Percentiles rank a stretch among this genome's conserved stretches.
These are phyloP conservation scores for Agrenia bidenticulata DNA, from an alignment of 2,888 invertebrate species.

Conservation along the genomic window DNA sequence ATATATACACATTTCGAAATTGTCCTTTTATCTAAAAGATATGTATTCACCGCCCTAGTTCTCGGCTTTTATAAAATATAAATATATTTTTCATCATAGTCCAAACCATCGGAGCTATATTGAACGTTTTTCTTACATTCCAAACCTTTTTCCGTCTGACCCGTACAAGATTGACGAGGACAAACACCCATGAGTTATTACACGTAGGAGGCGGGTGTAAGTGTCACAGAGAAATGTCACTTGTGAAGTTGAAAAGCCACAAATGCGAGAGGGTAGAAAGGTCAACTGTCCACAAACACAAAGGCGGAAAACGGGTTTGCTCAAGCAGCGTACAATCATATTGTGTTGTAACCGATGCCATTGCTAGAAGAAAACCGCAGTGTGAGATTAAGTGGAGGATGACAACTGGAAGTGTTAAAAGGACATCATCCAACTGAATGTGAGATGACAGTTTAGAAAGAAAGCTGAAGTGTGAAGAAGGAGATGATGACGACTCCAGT, in stretches of 20 bases:
- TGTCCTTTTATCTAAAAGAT: no score
- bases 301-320: conserved; percentile 18
- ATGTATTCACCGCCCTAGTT: no score
- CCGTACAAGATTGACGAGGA: background rate
- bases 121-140: no score
- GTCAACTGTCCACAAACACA: conserved; percentile 5
- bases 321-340: no score
- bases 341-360: no score
- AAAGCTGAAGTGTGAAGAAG: background rate
- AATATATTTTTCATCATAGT: no score
- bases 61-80: no score
- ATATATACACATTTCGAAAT: no score
- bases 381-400: conserved; percentile 13
- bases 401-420: conserved; percentile 22
- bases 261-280: background rate
- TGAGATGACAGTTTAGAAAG: conserved; percentile 8
- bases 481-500: no score
- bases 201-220: background rate
- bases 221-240: background rate
- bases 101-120: no score
- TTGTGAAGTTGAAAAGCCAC: background rate
- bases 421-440: conserved; percentile 6
- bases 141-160: no score
- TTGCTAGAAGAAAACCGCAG: background rate
- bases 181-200: conserved; percentile 14